Conservation (phyloP, 1,140 invertebrate genomes). For the Habropoda laboriosa region DNA sequence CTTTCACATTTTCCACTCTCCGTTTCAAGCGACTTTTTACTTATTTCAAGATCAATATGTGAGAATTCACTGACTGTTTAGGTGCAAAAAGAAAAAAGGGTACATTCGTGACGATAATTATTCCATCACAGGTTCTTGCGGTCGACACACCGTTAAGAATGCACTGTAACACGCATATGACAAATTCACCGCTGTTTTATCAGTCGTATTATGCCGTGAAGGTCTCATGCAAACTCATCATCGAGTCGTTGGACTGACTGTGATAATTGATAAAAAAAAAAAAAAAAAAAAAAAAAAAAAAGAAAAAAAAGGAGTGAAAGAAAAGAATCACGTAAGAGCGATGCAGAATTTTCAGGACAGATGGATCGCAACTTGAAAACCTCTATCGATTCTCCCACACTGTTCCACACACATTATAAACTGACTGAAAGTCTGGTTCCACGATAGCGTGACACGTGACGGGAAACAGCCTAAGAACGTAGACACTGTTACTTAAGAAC, state of each 20-base stretch:
- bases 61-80: neutral
- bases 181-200: neutral
- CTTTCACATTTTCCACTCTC: no score
- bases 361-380: conserved; percentile 37
- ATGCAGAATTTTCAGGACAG: conserved; percentile 3
- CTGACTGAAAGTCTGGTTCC: conserved; percentile 57
- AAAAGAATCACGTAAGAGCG: neutral
- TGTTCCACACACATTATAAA: conserved; percentile 44
- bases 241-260: neutral
- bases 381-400: conserved; percentile 41
- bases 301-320: no score
- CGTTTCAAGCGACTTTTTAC: no score
- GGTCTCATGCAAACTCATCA: neutral
- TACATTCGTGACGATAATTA: conserved; percentile 7
- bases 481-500: conserved; percentile 65
- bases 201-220: no score
- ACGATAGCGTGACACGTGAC: conserved; percentile 74
- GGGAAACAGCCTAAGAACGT: conserved; percentile 70
- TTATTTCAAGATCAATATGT: neutral
- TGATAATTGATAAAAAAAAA: neutral
- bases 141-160: neutral
- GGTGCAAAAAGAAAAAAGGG: neutral
- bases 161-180: neutral
- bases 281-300: no score
- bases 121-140: neutral